phyloP scores from a whole-genome alignment of 2,797 vertebrate species.

The Aeoliscus strigatus region DNA sequence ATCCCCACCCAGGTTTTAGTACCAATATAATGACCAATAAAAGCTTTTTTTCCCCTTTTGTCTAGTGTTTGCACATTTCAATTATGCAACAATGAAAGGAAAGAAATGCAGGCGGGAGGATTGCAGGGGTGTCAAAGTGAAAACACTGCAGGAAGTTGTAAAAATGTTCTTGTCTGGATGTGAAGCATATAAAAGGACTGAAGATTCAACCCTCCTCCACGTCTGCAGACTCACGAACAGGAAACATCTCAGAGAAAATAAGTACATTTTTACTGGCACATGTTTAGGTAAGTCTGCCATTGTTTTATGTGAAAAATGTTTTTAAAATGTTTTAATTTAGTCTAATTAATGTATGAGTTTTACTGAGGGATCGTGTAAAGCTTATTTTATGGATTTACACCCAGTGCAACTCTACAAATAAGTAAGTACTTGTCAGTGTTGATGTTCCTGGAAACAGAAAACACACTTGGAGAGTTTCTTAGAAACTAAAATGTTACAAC shows the following conservation, averaged over 20 bases:
- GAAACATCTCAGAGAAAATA: not conserved
- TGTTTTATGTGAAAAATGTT: not conserved
- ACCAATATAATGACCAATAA: constrained; percentile 42
- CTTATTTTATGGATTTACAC: constrained; percentile 1
- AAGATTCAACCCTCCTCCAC: constrained; percentile 10
- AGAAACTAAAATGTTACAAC: not conserved
- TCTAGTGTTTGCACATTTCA: constrained; percentile 22
- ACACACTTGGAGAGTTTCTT: too few species aligned
- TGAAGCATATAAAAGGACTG: constrained; percentile 20
- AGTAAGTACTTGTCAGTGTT: too few species aligned
- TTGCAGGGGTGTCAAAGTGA: constrained; percentile 24
- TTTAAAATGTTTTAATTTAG: not conserved
- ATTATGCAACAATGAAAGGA: constrained; percentile 34
- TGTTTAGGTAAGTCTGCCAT: constrained; percentile 28
- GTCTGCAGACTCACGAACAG: constrained; percentile 10
- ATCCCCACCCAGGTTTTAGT: constrained; percentile 47
- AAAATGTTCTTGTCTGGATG: constrained; percentile 23
- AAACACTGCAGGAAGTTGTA: constrained; percentile 22
- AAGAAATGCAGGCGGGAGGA: constrained; percentile 13
- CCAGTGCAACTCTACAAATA: too few species aligned
- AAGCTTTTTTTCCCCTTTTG: constrained; percentile 20
- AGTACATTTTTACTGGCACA: not conserved
- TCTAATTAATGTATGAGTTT: not conserved
- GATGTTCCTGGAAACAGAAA: too few species aligned
- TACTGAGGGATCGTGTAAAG: not conserved